phyloP scores from a whole-genome alignment of 2,797 vertebrate species.

The Meda fulgida region DNA sequence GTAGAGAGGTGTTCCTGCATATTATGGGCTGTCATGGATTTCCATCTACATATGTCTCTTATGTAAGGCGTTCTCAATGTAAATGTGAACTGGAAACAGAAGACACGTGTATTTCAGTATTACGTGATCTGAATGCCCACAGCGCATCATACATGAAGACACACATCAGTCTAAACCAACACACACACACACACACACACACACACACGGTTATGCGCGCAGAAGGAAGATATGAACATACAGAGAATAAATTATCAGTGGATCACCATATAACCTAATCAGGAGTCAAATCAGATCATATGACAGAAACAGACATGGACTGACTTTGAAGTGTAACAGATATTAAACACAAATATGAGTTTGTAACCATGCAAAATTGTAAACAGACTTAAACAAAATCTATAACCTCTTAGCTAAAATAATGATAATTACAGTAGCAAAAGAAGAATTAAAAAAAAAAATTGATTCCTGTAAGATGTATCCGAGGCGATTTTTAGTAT shows the following conservation, averaged over 20 bases:
- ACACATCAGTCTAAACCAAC: background rate
- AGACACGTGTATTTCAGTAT: background rate
- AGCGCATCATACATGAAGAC: background rate
- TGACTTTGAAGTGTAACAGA: background rate
- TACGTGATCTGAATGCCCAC: background rate
- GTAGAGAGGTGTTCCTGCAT: background rate
- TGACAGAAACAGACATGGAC: background rate
- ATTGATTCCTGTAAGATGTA: constrained; percentile 21
- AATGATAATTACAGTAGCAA: constrained; percentile 36
- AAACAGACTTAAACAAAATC: background rate
- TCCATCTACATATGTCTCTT: background rate
- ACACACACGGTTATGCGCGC: background rate
- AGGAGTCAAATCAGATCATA: background rate
- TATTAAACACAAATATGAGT: constrained; percentile 11
- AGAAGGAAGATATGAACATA: background rate
- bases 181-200: constrained; percentile 1
- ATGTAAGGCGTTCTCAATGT: constrained; percentile 17
- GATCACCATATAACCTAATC: background rate
- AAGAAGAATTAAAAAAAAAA: background rate
- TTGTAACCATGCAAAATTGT: background rate
- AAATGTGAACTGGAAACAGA: background rate
- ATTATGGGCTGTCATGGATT: constrained; percentile 5
- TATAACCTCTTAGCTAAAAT: constrained; percentile 29
- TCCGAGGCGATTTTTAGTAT: constrained; percentile 33
- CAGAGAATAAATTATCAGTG: background rate